Conservation (phyloP, 2,113 vertebrate species). For the Egretta garzetta region DNA sequence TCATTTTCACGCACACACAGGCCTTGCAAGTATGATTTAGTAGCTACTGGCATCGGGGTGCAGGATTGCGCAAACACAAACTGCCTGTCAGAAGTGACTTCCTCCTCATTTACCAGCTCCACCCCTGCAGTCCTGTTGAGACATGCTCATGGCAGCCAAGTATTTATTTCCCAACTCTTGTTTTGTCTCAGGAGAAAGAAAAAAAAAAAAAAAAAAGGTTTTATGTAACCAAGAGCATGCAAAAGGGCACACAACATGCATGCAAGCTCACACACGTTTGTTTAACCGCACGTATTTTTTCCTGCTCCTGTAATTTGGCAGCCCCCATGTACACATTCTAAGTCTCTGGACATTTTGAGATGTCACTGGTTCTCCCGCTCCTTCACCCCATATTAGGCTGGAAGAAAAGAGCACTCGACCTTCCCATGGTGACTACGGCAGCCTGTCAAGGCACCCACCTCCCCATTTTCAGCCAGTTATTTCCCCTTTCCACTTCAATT, state of each 20-base stretch:
- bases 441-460: background rate
- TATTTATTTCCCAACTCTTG: conserved; percentile 10
- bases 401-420: background rate
- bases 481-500: background rate
- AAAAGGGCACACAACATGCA: background rate
- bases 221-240: conserved; percentile 2
- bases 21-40: background rate
- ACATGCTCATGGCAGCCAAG: background rate
- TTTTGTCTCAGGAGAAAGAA: background rate
- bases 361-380: background rate
- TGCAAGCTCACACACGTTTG: background rate
- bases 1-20: background rate
- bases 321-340: background rate
- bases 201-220: background rate
- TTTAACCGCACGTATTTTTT: background rate
- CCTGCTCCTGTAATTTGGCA: background rate
- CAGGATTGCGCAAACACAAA: background rate
- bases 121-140: conserved; percentile 21
- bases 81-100: background rate
- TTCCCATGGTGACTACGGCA: rapidly evolving
- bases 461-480: background rate
- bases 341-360: background rate
- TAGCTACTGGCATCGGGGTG: background rate
- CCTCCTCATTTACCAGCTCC: background rate
- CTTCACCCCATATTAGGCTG: rapidly evolving